Evolutionary conservation across 2,888 invertebrate species (phyloP).

Genomic region (Chaetogeoica ovagalla): DNA sequence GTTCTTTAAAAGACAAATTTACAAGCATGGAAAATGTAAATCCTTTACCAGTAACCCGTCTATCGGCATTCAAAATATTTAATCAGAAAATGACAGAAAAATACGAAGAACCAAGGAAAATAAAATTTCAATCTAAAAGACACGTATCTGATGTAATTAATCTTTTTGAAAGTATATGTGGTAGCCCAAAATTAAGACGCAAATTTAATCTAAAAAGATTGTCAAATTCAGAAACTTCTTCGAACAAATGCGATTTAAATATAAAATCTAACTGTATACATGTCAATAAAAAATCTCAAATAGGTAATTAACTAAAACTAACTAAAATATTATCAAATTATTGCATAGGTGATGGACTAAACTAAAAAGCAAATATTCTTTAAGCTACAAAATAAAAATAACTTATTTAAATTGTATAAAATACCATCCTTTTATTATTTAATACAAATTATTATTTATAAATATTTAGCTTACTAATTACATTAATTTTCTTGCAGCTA

Average conservation of each 20-base stretch:
- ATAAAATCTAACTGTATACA: background rate
- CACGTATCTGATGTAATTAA: conserved; percentile 50
- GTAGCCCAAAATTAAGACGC: conserved; percentile 13
- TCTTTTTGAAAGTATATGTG: conserved; percentile 52
- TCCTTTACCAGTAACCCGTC: conserved; percentile 54
- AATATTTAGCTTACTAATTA: background rate
- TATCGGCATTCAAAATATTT: conserved; percentile 55
- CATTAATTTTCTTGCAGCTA: conserved; percentile 2
- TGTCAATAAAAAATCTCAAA: background rate
- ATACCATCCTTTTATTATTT: background rate
- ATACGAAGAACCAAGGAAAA: background rate
- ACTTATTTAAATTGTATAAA: background rate
- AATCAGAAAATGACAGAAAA: conserved; percentile 9
- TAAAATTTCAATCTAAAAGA: conserved; percentile 25
- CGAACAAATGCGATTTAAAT: background rate
- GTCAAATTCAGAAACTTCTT: background rate
- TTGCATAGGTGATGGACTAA: conserved; percentile 55
- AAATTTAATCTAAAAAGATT: conserved; percentile 26
- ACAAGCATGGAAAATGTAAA: conserved; percentile 54
- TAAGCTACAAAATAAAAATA: conserved; percentile 7
- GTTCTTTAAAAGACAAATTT: conserved; percentile 54
- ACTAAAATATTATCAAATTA: conserved; percentile 29
- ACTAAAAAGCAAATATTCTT: conserved; percentile 52
- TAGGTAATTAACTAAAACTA: conserved; percentile 36
- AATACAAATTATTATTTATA: background rate